A percentile compares a stretch with the other conserved stretches of the same genome.
Evolutionary conservation across 2,113 vertebrate genomes (phyloP).

Genomic region (Galbula dea): DNA sequence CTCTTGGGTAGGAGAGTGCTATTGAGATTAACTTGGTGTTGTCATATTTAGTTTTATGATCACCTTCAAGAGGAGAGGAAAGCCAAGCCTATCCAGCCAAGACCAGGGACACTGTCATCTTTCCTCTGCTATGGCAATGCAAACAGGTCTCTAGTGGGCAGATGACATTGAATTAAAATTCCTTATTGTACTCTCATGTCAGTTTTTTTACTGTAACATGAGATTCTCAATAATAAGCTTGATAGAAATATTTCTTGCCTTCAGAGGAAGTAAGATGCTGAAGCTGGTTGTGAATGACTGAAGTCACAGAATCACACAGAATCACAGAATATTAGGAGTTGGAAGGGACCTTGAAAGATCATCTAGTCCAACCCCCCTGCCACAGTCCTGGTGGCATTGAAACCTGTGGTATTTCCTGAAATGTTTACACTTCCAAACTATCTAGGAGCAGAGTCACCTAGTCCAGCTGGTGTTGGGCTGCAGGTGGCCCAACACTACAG

Average conservation of each 20-base stretch:
- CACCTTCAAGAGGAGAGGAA: background rate
- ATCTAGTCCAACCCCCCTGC: too few relatives aligned
- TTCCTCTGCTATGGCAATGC: background rate
- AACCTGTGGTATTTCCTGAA: background rate
- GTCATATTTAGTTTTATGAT: background rate
- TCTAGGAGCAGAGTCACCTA: background rate
- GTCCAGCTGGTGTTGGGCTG: background rate
- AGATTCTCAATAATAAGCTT: background rate
- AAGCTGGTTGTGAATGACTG: background rate
- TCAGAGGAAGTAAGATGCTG: background rate
- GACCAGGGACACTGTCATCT: background rate
- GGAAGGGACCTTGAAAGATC: too few relatives aligned
- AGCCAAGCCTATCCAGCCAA: background rate
- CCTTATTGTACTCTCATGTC: background rate
- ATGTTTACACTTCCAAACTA: background rate
- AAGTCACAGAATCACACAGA: too few relatives aligned
- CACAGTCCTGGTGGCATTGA: background rate
- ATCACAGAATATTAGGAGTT: too few relatives aligned
- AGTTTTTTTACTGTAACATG: background rate
- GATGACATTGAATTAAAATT: background rate
- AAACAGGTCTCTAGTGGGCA: background rate
- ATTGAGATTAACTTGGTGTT: background rate
- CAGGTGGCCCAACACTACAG: background rate
- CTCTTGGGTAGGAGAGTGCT: background rate
- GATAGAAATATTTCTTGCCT: background rate